Conservation (phyloP, 2,113 vertebrate species). For the Murina feae region DNA sequence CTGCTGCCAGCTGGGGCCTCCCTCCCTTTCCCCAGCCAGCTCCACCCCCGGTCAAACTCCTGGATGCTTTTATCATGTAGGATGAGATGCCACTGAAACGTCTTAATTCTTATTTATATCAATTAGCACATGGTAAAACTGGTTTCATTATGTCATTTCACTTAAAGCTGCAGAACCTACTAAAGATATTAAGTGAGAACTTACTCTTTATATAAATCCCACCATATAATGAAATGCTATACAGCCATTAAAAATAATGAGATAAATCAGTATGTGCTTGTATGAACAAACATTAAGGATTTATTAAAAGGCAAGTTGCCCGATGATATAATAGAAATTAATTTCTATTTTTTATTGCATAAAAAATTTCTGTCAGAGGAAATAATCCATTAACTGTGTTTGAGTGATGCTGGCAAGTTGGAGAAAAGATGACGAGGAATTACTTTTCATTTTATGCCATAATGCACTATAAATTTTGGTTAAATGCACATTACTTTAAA, state of each 20-base stretch:
- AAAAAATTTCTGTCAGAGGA: neutral
- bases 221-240: neutral
- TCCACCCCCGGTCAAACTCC: too few species aligned
- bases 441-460: conserved; percentile 37
- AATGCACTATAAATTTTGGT: neutral
- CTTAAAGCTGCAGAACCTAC: neutral
- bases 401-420: neutral
- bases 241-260: neutral
- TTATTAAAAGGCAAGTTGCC: neutral
- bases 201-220: neutral
- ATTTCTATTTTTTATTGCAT: neutral
- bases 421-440: neutral
- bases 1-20: too few species aligned
- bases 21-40: too few species aligned
- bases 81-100: neutral
- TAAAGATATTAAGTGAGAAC: neutral
- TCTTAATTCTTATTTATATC: neutral
- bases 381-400: neutral
- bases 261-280: neutral
- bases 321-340: neutral
- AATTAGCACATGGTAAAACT: neutral
- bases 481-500: conserved; percentile 20
- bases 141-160: neutral
- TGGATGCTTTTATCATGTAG: too few species aligned
- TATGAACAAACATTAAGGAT: neutral